Percentiles rank a stretch among this genome's conserved stretches.
Evolutionary conservation across 2,113 vertebrate species (phyloP).

Genomic region (Condylura cristata): DNA sequence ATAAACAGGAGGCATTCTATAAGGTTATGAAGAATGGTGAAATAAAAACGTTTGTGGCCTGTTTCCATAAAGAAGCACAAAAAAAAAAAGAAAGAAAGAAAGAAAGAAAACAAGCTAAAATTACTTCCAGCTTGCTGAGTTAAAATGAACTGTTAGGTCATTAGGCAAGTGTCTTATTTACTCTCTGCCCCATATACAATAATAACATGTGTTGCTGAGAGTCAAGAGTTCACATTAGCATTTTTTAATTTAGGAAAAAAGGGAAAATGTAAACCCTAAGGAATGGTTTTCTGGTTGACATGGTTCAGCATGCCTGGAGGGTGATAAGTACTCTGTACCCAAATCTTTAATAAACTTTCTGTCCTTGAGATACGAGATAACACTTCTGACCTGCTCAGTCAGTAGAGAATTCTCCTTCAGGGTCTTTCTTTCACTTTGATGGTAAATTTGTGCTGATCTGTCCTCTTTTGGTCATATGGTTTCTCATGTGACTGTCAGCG

Average conservation of each 20-base stretch:
- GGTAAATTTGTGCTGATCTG: neutral
- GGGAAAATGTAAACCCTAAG: constrained; percentile 36
- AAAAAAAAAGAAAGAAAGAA: neutral
- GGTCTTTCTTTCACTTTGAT: neutral
- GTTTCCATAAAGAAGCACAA: constrained; percentile 56
- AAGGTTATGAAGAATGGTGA: constrained; percentile 64
- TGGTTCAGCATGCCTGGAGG: constrained; percentile 6
- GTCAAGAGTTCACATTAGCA: constrained; percentile 57
- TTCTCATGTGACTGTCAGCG: neutral
- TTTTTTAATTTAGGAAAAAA: constrained; percentile 70
- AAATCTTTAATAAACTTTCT: constrained; percentile 37
- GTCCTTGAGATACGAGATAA: constrained; percentile 54
- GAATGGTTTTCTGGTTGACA: constrained; percentile 35
- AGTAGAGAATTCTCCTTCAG: neutral
- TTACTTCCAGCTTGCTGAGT: constrained; percentile 56
- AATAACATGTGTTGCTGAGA: constrained; percentile 26
- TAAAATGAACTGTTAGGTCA: constrained; percentile 65
- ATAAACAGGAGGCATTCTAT: constrained; percentile 57
- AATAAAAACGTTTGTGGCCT: constrained; percentile 55
- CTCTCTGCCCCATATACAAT: constrained; percentile 60
- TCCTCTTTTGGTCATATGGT: neutral
- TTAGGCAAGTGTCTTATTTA: constrained; percentile 61
- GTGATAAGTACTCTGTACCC: neutral
- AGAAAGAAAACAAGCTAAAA: constrained; percentile 17
- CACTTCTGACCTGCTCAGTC: neutral